Evolutionary conservation across 2,888 invertebrate species (phyloP), one percentile per base, ranked within the genome.

Genomic region (Rhopalosiphum nymphaeae): DNA sequence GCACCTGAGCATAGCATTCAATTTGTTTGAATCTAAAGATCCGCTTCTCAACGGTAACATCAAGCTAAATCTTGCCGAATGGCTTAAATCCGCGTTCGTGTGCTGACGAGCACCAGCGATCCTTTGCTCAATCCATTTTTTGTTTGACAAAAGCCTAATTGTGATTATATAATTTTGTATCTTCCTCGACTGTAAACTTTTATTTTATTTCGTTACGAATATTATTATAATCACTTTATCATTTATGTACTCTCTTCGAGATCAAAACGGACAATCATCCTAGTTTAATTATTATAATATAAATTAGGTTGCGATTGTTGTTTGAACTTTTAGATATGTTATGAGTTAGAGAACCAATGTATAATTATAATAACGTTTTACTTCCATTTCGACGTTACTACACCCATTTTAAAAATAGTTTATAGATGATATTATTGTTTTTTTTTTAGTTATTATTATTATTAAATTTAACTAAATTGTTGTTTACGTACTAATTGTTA

Each of bases 1-100:
- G 95, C 98, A 98, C 96, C 96, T 99, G 94, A 98, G 98, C 95
- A 97, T 98, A 92, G 98, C 98, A 42, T 99, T 99, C 96, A 97
- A 98, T 98, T 96, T 97, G 97, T 97, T 98, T 96, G 98, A 98
- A 96, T 96, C 97, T 94, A 98, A 98, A 96, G 98, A 98, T 96
- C 97, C 97, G 61, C 96, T 98, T 94, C 97, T 98, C 96, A 97
- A 98, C 95, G 98, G 98, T 95, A 97, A 97, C 95, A 97, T 98
- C 95, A 98, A 98, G 96, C 96, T 98, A 95, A 97, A 97, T 96
- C 96, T 98, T 95, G 96, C 98, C 91, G 98, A 98, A 97, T 98
- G 98, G 97, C 96, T 98, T 95, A 97, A 97, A 96, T 97, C 97
- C 95, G 97, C 97, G 53, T 96, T 97, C 95, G 97, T 97, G 96